phyloP scores from a whole-genome alignment of 2,113 vertebrate species.

The Larimichthys crocea region DNA sequence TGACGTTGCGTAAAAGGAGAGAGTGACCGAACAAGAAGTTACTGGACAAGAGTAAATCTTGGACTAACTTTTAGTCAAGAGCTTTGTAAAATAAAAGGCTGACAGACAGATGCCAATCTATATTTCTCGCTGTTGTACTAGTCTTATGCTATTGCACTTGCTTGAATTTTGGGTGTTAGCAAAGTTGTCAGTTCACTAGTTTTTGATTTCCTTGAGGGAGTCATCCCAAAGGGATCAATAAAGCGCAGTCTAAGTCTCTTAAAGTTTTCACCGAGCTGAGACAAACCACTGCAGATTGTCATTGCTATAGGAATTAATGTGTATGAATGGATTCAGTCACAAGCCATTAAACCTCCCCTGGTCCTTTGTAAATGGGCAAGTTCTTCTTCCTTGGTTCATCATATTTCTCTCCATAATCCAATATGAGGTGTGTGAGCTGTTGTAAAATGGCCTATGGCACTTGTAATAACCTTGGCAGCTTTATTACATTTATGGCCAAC shows the following conservation, averaged over 20 bases:
- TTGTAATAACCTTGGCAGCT: conserved; percentile 79
- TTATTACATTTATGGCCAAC: conserved; percentile 77
- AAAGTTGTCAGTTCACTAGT: no score
- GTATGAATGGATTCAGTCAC: conserved; percentile 69
- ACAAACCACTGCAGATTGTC: conserved; percentile 31
- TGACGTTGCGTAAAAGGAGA: no score
- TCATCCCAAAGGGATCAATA: no score
- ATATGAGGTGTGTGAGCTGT: conserved; percentile 67
- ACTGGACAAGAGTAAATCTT: no score
- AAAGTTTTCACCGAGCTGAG: conserved; percentile 13
- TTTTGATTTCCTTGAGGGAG: no score
- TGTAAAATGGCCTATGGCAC: conserved; percentile 78
- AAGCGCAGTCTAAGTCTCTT: background rate
- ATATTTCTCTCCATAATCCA: conserved; percentile 76
- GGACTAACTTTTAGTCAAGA: no score
- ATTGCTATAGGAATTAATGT: conserved; percentile 58
- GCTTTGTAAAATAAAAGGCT: no score
- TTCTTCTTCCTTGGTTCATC: conserved; percentile 65
- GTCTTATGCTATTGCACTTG: no score
- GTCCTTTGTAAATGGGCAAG: conserved; percentile 63
- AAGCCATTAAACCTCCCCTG: conserved; percentile 65
- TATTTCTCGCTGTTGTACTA: no score
- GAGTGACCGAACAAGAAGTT: no score
- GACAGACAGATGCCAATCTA: no score
- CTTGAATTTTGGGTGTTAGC: no score